Evolutionary conservation across 2,113 vertebrate genomes (phyloP).

Genomic region (Ciconia maguari): DNA sequence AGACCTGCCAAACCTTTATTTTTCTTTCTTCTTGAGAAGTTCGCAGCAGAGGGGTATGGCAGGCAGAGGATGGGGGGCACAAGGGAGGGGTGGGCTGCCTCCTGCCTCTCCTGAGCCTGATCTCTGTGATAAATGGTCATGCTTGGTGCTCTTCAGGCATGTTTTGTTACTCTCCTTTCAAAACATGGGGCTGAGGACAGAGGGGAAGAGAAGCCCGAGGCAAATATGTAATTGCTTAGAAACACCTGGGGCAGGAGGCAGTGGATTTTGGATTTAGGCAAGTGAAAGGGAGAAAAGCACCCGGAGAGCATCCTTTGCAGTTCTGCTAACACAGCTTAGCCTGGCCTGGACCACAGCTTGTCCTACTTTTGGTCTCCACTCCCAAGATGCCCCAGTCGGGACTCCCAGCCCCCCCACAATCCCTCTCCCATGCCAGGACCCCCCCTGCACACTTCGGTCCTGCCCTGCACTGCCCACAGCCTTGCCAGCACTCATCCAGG

Average conservation of each 20-base stretch:
- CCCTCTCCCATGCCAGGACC: neutral
- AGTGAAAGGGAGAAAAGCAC: neutral
- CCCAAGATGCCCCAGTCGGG: neutral
- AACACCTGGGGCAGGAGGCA: neutral
- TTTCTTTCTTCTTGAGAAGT: constrained; percentile 48
- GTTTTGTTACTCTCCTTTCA: neutral
- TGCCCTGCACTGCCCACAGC: neutral
- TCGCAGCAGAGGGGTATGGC: neutral
- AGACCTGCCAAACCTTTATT: constrained; percentile 67
- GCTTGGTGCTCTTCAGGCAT: neutral
- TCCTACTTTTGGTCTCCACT: neutral
- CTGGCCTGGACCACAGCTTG: neutral
- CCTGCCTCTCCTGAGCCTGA: neutral
- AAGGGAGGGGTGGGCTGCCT: neutral
- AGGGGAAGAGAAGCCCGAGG: neutral
- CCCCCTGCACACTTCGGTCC: neutral
- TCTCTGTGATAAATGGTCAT: neutral
- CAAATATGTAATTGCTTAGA: neutral
- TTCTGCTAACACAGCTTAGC: neutral
- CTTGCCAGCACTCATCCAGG: rapidly evolving
- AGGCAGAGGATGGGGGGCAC: neutral
- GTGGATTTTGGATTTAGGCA: neutral
- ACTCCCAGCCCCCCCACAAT: neutral
- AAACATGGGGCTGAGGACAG: neutral
- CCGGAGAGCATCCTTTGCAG: neutral